phyloP scores from a whole-genome alignment of 1,140 invertebrate genomes.

The Octopus sinensis region DNA sequence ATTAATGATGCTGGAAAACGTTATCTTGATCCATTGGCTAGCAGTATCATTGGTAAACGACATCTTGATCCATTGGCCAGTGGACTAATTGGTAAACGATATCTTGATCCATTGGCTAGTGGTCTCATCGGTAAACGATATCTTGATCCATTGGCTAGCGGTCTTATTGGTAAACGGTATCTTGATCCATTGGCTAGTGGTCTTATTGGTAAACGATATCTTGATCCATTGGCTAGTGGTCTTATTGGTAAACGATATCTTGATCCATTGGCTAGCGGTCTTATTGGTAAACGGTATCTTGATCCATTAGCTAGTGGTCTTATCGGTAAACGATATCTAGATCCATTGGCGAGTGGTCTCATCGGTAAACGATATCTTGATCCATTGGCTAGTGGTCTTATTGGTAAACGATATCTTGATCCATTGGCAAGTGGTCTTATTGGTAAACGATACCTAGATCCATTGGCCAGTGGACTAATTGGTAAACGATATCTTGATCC shows the following conservation, averaged over 20 bases:
- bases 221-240: conserved; percentile 23
- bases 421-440: conserved; percentile 9
- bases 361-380: conserved; percentile 38
- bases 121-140: conserved; percentile 23
- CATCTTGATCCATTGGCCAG: conserved; percentile 28
- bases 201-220: conserved; percentile 31
- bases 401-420: conserved; percentile 26
- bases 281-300: conserved; percentile 24
- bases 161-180: conserved; percentile 20
- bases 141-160: not conserved
- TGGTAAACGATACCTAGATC: conserved; percentile 27
- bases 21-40: conserved; percentile 17
- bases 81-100: conserved; percentile 31
- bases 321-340: conserved; percentile 34
- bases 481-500: conserved; percentile 31
- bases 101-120: conserved; percentile 12
- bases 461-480: conserved; percentile 23
- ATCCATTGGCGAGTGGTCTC: conserved; percentile 31
- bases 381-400: conserved; percentile 30
- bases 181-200: conserved; percentile 30
- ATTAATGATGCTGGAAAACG: conserved; percentile 24
- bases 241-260: conserved; percentile 21
- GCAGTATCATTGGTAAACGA: conserved; percentile 30
- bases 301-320: conserved; percentile 35
- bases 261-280: conserved; percentile 21